A percentile compares a stretch with the other conserved stretches of the same genome.
Conservation (phyloP, 2,797 vertebrate genomes). For the Mormyrops attenuatus region DNA sequence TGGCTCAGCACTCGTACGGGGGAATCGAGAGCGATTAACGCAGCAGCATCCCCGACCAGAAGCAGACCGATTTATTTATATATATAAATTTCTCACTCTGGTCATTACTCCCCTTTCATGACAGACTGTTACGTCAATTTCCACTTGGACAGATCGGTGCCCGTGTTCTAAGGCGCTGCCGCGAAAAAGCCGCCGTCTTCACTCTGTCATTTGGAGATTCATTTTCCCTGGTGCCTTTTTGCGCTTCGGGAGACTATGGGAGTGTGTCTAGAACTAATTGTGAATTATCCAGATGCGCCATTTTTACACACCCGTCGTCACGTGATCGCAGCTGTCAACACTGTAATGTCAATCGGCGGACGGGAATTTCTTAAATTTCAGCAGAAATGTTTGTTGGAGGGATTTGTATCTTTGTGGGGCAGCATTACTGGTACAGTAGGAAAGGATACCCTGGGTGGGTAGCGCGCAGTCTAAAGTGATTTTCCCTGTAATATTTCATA, state of each 20-base stretch:
- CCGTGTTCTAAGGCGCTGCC: neutral
- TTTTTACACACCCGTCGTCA: slow-evolving; percentile 55
- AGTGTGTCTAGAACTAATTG: slow-evolving; percentile 6
- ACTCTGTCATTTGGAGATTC: neutral
- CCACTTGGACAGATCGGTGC: neutral
- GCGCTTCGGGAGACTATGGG: neutral
- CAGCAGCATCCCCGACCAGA: slow-evolving; percentile 39
- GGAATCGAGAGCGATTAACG: slow-evolving; percentile 36
- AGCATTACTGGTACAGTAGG: neutral
- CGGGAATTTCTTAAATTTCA: neutral
- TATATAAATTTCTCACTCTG: slow-evolving; percentile 18
- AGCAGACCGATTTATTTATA: slow-evolving; percentile 29
- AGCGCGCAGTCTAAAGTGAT: neutral
- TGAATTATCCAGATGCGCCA: slow-evolving; percentile 55
- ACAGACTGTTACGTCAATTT: slow-evolving; percentile 6
- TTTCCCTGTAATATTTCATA: neutral
- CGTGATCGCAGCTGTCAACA: slow-evolving; percentile 62
- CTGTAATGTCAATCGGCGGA: slow-evolving; percentile 2
- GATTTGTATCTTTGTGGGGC: neutral
- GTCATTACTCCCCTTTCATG: slow-evolving; percentile 13
- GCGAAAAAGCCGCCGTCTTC: neutral
- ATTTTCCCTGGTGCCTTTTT: neutral
- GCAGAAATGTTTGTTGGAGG: neutral
- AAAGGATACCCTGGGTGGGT: neutral
- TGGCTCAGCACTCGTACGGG: slow-evolving; percentile 1